Evolutionary conservation across 1,140 invertebrate genomes (phyloP), one percentile per base, ranked within the genome.

Genomic region (Phenacoccus solenopsis): DNA sequence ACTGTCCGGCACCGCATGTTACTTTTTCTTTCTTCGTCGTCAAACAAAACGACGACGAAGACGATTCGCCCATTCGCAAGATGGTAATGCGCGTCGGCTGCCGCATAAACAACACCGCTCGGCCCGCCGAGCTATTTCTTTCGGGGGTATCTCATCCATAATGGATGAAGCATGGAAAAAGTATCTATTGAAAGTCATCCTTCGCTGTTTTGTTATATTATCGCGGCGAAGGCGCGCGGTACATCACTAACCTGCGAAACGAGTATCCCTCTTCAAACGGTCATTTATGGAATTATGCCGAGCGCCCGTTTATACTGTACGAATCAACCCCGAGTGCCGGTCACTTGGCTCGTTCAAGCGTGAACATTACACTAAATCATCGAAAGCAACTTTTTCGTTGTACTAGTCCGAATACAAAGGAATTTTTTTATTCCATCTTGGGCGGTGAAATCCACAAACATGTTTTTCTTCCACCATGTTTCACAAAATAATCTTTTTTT

Each of bases 301-400:
- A 5, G 21, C 59, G 38, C n/a, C n/a, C n/a, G 38, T 49, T 49
- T 49, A n/a, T 49, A 49, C 38, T n/a, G 3, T 2, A 9, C 16
- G n/a, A n/a, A n/a, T n/a, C n/a, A n/a, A n/a, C n/a, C n/a, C n/a
- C n/a, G n/a, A n/a, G 5, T n/a, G 3, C 16, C 16, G 38, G 16
- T n/a, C 5, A 4, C 5, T 49, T 9, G 12, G 4, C 38, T 64
- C 25, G 59, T 64, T 64, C 59, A 27, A 64, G 10, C 21, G 59
- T 64, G 16, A 64, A 64, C 59, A 64, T 64, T 64, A 64, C 59
- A 64, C 59, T 64, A 64, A 64, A 64, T 64, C 59, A 64, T 64
- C 59, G 59, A 9, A 10, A 64, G 25, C 25, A 25, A 64, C 32
- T 38, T 38, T 38, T 38, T 38, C n/a, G 32, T n/a, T n/a, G n/a